A percentile compares a stretch with the other conserved stretches of the same genome.
phyloP scores from a whole-genome alignment of 2,888 invertebrate species.

The Noctuana brunneofusca region DNA sequence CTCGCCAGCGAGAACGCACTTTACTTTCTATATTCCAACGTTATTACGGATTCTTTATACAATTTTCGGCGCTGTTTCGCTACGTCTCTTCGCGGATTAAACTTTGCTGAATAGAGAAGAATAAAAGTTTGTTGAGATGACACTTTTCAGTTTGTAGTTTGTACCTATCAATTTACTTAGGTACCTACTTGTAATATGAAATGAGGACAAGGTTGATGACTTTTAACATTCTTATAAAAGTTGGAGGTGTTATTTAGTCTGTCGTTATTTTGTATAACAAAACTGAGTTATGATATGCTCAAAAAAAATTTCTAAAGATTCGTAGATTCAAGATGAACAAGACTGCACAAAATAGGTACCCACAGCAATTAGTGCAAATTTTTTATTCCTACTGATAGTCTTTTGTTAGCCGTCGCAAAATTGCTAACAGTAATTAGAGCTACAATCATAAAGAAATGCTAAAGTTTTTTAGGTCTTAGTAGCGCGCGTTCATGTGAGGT shows the following conservation, averaged over 20 bases:
- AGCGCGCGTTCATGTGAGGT: conserved; percentile 31
- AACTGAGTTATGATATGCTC: not conserved
- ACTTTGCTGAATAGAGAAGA: conserved; percentile 1
- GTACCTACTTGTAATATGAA: conserved; percentile 8
- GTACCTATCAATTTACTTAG: not conserved
- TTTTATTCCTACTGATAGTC: not conserved
- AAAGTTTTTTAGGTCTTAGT: conserved; percentile 31
- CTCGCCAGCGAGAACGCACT: conserved; percentile 72
- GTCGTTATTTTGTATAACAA: conserved; percentile 18
- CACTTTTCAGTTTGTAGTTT: conserved; percentile 1
- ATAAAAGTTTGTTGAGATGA: conserved; percentile 16
- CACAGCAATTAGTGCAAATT: not conserved
- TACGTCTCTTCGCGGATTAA: conserved; percentile 35
- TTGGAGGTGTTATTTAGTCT: conserved; percentile 10
- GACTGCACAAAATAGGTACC: not conserved
- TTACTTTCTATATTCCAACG: conserved; percentile 77
- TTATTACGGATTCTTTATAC: conserved; percentile 52
- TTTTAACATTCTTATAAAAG: conserved; percentile 33
- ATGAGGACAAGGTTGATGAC: conserved; percentile 29
- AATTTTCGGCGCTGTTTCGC: conserved; percentile 43
- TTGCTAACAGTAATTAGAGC: conserved; percentile 19
- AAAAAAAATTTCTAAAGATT: not conserved
- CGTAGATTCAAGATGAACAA: not conserved
- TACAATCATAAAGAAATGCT: conserved; percentile 29
- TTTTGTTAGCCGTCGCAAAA: not conserved